Conservation (phyloP, 2,888 invertebrate genomes). For the Euspilapteryx auroguttella region DNA sequence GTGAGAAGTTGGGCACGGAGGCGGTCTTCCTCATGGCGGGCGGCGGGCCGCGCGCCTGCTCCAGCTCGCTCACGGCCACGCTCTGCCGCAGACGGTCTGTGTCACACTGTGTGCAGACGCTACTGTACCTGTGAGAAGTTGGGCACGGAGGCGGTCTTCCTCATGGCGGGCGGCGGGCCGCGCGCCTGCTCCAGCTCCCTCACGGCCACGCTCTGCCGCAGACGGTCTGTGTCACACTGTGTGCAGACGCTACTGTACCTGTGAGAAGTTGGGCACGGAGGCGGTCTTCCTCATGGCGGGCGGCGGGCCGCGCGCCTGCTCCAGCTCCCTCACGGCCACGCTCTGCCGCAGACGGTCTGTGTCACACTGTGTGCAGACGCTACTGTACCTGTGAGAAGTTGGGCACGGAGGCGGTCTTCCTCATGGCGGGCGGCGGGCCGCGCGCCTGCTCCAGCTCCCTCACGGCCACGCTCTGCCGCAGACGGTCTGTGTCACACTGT, state of each 20-base stretch:
- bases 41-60: constrained; percentile 81
- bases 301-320: constrained; percentile 81
- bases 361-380: too few species aligned
- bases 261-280: constrained; percentile 93
- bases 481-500: too few species aligned
- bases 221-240: too few species aligned
- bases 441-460: constrained; percentile 88
- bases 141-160: constrained; percentile 92
- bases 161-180: constrained; percentile 80
- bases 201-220: constrained; percentile 94
- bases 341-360: constrained; percentile 94
- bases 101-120: too few species aligned
- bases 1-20: constrained; percentile 93
- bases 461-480: constrained; percentile 94
- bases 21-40: constrained; percentile 89
- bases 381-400: constrained; percentile 85
- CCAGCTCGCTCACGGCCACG: constrained; percentile 91
- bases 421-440: constrained; percentile 81
- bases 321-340: constrained; percentile 91
- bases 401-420: constrained; percentile 92
- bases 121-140: constrained; percentile 85
- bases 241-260: constrained; percentile 69
- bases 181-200: constrained; percentile 88
- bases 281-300: constrained; percentile 89
- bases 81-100: constrained; percentile 94